Base-by-base conservation (phyloP, 2,113 vertebrate genomes). In the Columba livia region DNA sequence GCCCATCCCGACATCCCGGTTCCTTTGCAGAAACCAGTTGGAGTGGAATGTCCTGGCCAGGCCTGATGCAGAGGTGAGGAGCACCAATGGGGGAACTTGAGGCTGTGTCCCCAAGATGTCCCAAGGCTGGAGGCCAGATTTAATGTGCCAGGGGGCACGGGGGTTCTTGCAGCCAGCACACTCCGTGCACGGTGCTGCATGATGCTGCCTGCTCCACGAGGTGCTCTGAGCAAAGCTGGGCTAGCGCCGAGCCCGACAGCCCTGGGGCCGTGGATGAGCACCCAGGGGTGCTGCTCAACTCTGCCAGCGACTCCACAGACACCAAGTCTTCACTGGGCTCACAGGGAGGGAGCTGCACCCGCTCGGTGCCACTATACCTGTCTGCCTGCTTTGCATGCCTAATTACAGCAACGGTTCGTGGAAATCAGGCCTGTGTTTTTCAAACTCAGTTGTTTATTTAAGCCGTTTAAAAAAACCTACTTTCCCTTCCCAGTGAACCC, bases 111-210 rank as follows among this genome's bases (percentile, higher is more conserved):
- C 15, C 15, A 7, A 36, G 19, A 17, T 66, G 51, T 57, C 11
- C 12, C 25, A 79, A 58, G 11, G 23, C 51, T 31, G 34, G 50
- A 73, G 70, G 40, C 2, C 32, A 13, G 29, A 28, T 65, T 65
- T 16, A 42, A 28, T 19, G 44, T 26, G 34, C 26, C 1, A 2
- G 5, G 18, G 17, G 15, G 50, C 50, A 44, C 0, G 0, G 60
- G 17, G 18, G 7, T 11, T 11, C 10, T 18, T 25, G 50, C 38
- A 53, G 74, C 84, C 77, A 62, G 29, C 2, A 20, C 4, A 2
- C 38, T 57, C 31, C 3, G 0, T 13, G 77, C 11, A 5, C 0
- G 6, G 40, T 0, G 1, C 69, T 36, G 56, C 28, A 8, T 0
- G 0, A 6, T 6, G 5, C 70, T 65, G 32, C 44, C 34, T 20